A percentile compares a stretch with the other conserved stretches of the same genome.
These are phyloP conservation scores for Microcebus ravelobensis DNA, from an alignment of 2,113 vertebrate species.

Conservation along the genomic window DNA sequence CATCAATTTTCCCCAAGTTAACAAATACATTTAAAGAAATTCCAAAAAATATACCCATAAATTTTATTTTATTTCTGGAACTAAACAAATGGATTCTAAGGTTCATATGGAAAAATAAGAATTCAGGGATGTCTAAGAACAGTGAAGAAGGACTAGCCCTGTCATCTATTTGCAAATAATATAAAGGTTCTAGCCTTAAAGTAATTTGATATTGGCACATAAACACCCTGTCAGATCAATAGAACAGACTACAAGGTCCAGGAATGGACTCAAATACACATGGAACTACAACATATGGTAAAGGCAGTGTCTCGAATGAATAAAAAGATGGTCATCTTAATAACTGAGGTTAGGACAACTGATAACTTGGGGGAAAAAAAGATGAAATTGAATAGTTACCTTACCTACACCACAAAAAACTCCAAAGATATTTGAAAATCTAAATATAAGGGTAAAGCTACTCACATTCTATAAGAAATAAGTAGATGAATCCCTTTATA, in stretches of 20 bases:
- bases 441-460: neutral
- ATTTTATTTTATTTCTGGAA: neutral
- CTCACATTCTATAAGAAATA: neutral
- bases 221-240: neutral
- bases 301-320: neutral
- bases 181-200: neutral
- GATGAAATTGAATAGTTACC: neutral
- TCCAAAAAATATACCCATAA: neutral
- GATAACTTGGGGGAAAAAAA: neutral
- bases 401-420: too few species aligned
- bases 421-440: neutral
- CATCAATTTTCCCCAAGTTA: neutral
- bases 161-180: neutral
- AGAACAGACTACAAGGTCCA: neutral
- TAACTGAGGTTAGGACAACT: neutral
- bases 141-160: fast-evolving
- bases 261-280: neutral
- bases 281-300: fast-evolving
- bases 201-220: fast-evolving
- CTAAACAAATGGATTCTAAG: neutral
- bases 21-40: neutral
- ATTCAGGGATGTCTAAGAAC: neutral
- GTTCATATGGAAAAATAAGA: neutral
- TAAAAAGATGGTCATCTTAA: neutral
- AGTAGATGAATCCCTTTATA: neutral